These are phyloP conservation scores for Schizopygopsis pylzovi DNA, from an alignment of 2,797 vertebrate genomes.

Conservation along the genomic window DNA sequence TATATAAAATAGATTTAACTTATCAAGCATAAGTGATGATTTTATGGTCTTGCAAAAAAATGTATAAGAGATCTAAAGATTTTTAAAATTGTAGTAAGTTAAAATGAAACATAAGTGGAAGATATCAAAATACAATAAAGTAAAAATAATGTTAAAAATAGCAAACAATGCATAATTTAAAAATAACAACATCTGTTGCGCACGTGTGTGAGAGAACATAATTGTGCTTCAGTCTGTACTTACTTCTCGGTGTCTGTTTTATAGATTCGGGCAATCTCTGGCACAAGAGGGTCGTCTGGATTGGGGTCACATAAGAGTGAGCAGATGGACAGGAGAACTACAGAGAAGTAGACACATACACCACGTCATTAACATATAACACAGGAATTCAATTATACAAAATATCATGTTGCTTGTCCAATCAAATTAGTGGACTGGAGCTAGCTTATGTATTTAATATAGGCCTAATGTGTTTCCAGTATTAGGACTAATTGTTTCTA, in stretches of 20 bases:
- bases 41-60: not conserved
- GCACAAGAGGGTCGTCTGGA: constrained; percentile 86
- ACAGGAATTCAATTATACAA: not conserved
- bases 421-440: not conserved
- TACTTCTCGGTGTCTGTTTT: constrained; percentile 85
- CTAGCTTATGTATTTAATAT: too few species aligned
- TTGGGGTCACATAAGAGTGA: constrained; percentile 87
- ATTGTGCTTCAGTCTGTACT: constrained; percentile 47
- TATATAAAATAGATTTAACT: not conserved
- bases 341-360: constrained; percentile 23
- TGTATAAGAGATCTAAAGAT: not conserved
- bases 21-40: not conserved
- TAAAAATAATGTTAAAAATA: not conserved
- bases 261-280: constrained; percentile 87
- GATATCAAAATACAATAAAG: not conserved
- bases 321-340: constrained; percentile 88
- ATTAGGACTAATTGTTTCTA: not conserved
- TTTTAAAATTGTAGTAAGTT: not conserved
- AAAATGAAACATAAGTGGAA: not conserved
- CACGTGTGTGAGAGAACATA: not conserved
- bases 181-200: not conserved
- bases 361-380: not conserved
- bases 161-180: not conserved
- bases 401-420: not conserved
- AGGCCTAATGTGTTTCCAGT: not conserved